Evolutionary conservation across 2,113 vertebrate species (phyloP).

Genomic region (Paracanthobrama guichenoti): DNA sequence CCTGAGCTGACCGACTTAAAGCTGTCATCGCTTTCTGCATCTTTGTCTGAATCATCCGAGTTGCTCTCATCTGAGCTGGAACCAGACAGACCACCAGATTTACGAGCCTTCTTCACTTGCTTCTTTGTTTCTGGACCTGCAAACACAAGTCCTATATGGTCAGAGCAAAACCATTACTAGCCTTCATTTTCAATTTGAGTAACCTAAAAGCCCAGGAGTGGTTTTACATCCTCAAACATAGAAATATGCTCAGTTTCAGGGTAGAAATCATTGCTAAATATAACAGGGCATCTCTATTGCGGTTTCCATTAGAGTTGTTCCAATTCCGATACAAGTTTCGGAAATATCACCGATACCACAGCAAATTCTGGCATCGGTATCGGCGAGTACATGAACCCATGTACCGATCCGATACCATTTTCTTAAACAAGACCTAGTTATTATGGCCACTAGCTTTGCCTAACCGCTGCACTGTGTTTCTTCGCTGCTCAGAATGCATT

Average conservation of each 20-base stretch:
- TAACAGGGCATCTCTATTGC: not conserved
- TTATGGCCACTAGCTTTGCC: no score
- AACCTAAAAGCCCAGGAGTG: not conserved
- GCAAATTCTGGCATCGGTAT: no score
- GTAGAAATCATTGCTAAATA: not conserved
- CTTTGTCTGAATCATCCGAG: slow-evolving; percentile 73
- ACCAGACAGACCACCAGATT: slow-evolving; percentile 85
- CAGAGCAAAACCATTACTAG: not conserved
- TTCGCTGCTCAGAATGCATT: no score
- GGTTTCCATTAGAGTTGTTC: no score
- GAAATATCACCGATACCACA: no score
- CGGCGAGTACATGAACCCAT: no score
- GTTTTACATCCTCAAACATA: not conserved
- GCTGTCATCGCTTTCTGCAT: slow-evolving; percentile 89
- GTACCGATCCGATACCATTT: no score
- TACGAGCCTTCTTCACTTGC: slow-evolving; percentile 86
- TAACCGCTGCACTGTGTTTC: no score
- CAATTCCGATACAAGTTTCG: no score
- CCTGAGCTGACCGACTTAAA: slow-evolving; percentile 92
- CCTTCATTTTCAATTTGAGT: not conserved
- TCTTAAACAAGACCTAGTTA: no score
- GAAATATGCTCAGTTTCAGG: not conserved
- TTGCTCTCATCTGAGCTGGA: slow-evolving; percentile 92
- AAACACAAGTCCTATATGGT: not conserved
- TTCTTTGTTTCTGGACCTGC: slow-evolving; percentile 86